These are phyloP conservation scores for Idaea dimidiata DNA, from an alignment of 2,888 invertebrate genomes.

Conservation along the genomic window DNA sequence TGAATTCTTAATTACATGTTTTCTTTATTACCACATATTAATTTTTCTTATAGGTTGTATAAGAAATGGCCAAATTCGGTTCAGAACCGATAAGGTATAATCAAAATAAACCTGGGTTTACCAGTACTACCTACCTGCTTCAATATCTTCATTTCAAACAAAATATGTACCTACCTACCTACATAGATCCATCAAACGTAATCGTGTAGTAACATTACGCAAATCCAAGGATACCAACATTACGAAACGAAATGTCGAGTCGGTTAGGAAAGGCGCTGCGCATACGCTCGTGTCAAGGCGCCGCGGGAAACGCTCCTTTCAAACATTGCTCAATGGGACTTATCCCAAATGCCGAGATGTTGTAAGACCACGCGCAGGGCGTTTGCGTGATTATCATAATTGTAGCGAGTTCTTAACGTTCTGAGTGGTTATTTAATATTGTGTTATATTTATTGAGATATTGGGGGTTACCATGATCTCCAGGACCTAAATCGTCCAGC, in stretches of 20 bases:
- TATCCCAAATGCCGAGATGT: slow-evolving; percentile 16
- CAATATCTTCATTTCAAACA: background rate
- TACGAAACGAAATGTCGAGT: slow-evolving; percentile 60
- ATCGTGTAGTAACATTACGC: slow-evolving; percentile 21
- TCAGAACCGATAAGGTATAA: no score
- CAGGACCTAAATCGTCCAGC: no score
- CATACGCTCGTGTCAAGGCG: slow-evolving; percentile 63
- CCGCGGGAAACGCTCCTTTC: slow-evolving; percentile 49
- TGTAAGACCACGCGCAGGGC: slow-evolving; percentile 2
- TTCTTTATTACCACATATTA: no score
- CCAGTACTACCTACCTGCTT: no score
- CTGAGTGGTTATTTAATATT: background rate
- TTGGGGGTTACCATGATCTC: no score
- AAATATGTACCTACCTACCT: no score
- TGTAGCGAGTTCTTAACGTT: background rate
- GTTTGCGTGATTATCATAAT: background rate
- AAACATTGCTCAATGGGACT: slow-evolving; percentile 58
- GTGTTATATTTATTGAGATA: no score
- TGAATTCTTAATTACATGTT: no score
- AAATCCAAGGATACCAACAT: slow-evolving; percentile 37
- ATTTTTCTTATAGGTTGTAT: no score
- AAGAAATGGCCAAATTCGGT: no score
- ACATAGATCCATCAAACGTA: slow-evolving; percentile 2
- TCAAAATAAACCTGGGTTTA: no score
- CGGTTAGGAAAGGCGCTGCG: slow-evolving; percentile 62